These are phyloP conservation scores for Labeo catla DNA, from an alignment of 2,113 vertebrate genomes.

Conservation along the genomic window DNA sequence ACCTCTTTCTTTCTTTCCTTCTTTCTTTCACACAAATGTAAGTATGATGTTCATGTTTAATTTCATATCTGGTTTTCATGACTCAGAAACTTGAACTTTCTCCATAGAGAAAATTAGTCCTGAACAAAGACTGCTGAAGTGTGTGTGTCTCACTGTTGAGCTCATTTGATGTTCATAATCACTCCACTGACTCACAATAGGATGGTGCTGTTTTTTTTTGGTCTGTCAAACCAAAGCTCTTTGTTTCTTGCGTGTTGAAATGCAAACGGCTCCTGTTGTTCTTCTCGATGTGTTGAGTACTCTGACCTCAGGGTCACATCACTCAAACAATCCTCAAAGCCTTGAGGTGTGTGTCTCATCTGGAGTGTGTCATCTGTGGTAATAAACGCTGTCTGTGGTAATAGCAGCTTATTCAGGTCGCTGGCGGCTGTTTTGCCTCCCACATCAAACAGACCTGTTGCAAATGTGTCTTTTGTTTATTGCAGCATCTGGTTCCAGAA, in stretches of 20 bases:
- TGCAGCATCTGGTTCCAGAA: background rate
- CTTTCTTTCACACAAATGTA: background rate
- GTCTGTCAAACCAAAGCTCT: background rate
- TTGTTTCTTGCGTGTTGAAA: background rate
- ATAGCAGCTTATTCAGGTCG: background rate
- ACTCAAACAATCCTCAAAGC: background rate
- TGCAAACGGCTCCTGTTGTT: background rate
- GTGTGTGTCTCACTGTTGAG: background rate
- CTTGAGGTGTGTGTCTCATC: background rate
- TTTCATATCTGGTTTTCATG: background rate
- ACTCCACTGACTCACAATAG: background rate
- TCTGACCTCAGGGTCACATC: background rate
- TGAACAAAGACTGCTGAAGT: background rate
- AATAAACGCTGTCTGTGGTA: background rate
- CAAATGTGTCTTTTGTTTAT: background rate
- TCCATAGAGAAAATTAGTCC: background rate
- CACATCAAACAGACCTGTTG: background rate
- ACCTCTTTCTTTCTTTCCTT: background rate
- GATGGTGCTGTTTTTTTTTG: background rate
- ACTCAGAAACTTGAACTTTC: background rate
- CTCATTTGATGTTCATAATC: background rate
- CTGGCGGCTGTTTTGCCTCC: background rate
- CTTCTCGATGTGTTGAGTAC: background rate
- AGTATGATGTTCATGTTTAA: background rate
- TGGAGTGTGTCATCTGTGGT: background rate